Evolutionary conservation across 2,888 invertebrate species (phyloP).

Genomic region (Tachystola acroxantha): DNA sequence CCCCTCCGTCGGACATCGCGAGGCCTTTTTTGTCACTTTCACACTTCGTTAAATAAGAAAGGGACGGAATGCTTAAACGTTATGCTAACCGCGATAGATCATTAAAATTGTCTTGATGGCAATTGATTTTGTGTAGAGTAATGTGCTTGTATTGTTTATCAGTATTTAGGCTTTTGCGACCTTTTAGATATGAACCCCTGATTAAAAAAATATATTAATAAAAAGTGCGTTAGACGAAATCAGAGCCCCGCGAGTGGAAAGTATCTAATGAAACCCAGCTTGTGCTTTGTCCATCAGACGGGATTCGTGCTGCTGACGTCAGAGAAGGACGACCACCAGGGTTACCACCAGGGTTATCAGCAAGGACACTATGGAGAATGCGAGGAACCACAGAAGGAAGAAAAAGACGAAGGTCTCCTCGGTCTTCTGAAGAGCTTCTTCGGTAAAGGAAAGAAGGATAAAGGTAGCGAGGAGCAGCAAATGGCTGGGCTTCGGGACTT

Average conservation of each 20-base stretch:
- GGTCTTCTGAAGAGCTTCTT: conserved; percentile 49
- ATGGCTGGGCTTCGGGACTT: conserved; percentile 20
- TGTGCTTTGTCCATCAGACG: conserved; percentile 73
- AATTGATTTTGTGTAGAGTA: too few species aligned
- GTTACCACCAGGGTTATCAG: conserved; percentile 10
- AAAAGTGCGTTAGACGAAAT: conserved; percentile 74
- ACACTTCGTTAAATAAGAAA: too few species aligned
- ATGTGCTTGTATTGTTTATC: too few species aligned
- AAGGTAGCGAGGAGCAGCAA: conserved; percentile 28
- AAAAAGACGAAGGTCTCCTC: conserved; percentile 34
- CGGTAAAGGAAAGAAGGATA: conserved; percentile 34
- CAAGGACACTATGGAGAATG: conserved; percentile 1
- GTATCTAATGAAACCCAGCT: conserved; percentile 71
- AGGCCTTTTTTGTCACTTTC: too few species aligned
- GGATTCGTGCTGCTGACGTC: conserved; percentile 36
- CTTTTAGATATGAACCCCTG: conserved; percentile 17
- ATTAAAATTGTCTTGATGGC: too few species aligned
- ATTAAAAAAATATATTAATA: too few species aligned
- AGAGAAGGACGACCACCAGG: conserved; percentile 12
- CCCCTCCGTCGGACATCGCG: too few species aligned
- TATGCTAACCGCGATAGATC: too few species aligned
- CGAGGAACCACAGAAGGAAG: conserved; percentile 18
- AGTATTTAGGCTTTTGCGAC: too few species aligned
- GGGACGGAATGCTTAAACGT: too few species aligned
- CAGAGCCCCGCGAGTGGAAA: conserved; percentile 52